Evolutionary conservation across 2,888 invertebrate genomes (phyloP), one percentile per base, ranked within the genome.

Genomic region (Dusona sp.): DNA sequence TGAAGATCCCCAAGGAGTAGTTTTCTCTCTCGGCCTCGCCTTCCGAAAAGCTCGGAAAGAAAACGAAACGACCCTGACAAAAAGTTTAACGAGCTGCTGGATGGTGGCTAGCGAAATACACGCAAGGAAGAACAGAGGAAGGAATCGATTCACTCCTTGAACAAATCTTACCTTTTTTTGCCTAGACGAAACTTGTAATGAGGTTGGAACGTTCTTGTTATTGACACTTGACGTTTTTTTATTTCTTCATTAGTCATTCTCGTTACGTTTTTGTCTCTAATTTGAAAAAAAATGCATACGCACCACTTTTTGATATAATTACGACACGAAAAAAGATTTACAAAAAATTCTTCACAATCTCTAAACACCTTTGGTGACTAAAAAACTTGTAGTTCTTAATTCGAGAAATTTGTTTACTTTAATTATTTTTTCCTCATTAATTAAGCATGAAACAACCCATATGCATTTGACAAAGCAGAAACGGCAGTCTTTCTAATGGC

Each of bases 71-170:
- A 89, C 83, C 83, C 77, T 83, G 87, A 92, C 91, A 91, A 93
- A 93, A 93, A 93, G 90, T 93, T 92, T 92, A 93, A 93, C 91
- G 92, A 93, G 91, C 89, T 91, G 89, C 83, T 79, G 78, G 81
- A 36, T 70, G 70, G 75, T 70, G 65, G 83, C 51, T 72, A 77
- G 81, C 86, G 67, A 36, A 67, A 45, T 16, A 16, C 61, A 16
- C 8, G 13, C 16, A 42, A 42, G 42, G 25, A 61, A 42, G 25
- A 78, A 22, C 13, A 51, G 51, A 25, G 25, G 48, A 6, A 38
- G 0, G 33, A 67, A 67, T 67, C 78, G 67, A 78, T 77, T 61
- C 64, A 77, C 61, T 70, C 65, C 7, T 25, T 42, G 3, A 22
- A 13, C n/a, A 45, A 68, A 22, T 68, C 13, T 25, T 22, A 19